Percentiles rank a stretch among this genome's conserved stretches.
phyloP scores from a whole-genome alignment of 2,888 invertebrate species.

The Sphaerophoria rueppellii region DNA sequence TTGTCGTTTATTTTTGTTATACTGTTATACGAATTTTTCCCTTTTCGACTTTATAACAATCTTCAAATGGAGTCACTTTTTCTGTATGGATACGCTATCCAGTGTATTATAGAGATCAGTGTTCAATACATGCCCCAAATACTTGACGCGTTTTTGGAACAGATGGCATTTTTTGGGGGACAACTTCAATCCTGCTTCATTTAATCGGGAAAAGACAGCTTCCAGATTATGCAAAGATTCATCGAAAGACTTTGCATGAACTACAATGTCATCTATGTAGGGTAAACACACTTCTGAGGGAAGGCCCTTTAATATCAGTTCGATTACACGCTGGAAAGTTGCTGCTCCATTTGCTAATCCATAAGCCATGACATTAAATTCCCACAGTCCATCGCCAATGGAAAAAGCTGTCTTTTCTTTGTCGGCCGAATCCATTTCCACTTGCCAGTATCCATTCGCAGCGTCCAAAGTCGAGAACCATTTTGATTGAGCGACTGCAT shows the following conservation, averaged over 20 bases:
- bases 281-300: constrained; percentile 2
- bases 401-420: constrained; percentile 22
- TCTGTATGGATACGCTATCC: no score
- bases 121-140: neutral
- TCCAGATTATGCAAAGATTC: neutral
- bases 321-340: constrained; percentile 10
- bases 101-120: no score
- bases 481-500: constrained; percentile 5
- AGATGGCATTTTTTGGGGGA: neutral
- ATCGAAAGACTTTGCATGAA: neutral
- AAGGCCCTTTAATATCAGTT: neutral
- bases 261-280: constrained; percentile 1
- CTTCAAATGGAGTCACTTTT: no score
- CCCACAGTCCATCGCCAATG: constrained; percentile 10
- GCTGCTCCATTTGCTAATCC: constrained; percentile 18
- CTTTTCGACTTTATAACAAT: no score
- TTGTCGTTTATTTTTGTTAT: no score
- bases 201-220: constrained; percentile 4
- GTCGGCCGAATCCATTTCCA: constrained; percentile 19
- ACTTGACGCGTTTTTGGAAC: neutral
- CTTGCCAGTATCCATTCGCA: constrained; percentile 44
- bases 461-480: constrained; percentile 55
- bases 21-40: no score
- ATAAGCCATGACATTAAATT: constrained; percentile 25
- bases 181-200: neutral